These are phyloP conservation scores for Ethmia dodecea DNA, from an alignment of 2,888 invertebrate species.

Conservation along the genomic window DNA sequence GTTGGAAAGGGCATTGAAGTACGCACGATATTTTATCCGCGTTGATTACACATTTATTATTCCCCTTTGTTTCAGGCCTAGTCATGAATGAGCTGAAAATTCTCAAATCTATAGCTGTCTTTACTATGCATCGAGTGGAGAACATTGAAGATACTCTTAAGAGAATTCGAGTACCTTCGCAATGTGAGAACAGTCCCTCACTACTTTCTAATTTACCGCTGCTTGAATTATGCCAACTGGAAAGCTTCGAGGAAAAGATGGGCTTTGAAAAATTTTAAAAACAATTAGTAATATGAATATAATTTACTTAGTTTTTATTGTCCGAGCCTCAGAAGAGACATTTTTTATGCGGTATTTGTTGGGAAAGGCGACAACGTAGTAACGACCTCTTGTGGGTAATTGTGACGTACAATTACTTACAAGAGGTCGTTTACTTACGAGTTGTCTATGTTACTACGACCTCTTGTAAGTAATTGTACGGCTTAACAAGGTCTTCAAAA, in stretches of 20 bases:
- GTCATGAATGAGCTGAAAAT: not conserved
- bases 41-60: too few relatives aligned
- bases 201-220: not conserved
- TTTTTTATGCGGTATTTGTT: too few relatives aligned
- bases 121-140: not conserved
- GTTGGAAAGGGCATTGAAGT: too few relatives aligned
- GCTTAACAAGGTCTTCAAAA: too few relatives aligned
- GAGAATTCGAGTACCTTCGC: not conserved
- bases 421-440: too few relatives aligned
- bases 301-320: not conserved
- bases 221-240: not conserved
- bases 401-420: too few relatives aligned
- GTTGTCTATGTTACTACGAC: too few relatives aligned
- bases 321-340: not conserved
- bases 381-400: too few relatives aligned
- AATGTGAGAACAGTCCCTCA: not conserved
- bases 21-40: too few relatives aligned
- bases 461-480: too few relatives aligned
- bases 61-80: not conserved
- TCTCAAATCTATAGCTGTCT: not conserved
- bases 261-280: not conserved
- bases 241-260: not conserved
- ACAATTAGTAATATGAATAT: not conserved
- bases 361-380: too few relatives aligned
- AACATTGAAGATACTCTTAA: not conserved